phyloP scores from a whole-genome alignment of 2,888 invertebrate genomes.

The Lasioglossum lativentre region DNA sequence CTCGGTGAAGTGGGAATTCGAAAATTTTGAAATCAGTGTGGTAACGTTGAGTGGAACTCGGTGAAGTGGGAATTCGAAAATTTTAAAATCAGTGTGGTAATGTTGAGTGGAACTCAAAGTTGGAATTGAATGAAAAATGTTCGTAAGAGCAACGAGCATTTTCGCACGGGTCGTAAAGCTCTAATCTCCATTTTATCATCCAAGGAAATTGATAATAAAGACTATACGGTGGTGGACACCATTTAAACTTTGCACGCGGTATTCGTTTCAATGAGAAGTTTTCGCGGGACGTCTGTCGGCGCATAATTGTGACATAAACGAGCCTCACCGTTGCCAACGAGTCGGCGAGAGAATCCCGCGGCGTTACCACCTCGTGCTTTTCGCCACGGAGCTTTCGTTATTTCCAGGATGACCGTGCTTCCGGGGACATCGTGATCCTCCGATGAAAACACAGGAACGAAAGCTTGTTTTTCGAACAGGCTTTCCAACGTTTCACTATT shows the following conservation, averaged over 20 bases:
- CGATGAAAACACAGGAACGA: not conserved
- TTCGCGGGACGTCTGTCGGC: not conserved
- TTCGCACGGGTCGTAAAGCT: not conserved
- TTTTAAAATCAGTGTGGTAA: too few species aligned
- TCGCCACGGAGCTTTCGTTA: not conserved
- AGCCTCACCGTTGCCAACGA: conserved; percentile 1
- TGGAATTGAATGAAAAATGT: not conserved
- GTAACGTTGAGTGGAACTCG: too few species aligned
- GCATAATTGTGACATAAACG: not conserved
- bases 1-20: too few species aligned
- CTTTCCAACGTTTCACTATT: conserved; percentile 23
- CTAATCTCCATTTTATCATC: not conserved
- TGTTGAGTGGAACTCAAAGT: too few species aligned
- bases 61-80: too few species aligned
- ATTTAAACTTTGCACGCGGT: not conserved
- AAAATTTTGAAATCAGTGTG: too few species aligned
- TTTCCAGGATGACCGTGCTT: not conserved
- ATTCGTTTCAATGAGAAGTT: not conserved
- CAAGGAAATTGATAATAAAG: not conserved
- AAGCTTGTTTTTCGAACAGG: not conserved
- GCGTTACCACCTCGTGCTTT: not conserved
- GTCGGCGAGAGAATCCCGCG: not conserved
- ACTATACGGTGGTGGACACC: not conserved
- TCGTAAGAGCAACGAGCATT: not conserved
- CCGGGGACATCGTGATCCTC: not conserved